These are phyloP conservation scores for Ailurus styani DNA, from an alignment of 2,113 vertebrate species.

Conservation along the genomic window DNA sequence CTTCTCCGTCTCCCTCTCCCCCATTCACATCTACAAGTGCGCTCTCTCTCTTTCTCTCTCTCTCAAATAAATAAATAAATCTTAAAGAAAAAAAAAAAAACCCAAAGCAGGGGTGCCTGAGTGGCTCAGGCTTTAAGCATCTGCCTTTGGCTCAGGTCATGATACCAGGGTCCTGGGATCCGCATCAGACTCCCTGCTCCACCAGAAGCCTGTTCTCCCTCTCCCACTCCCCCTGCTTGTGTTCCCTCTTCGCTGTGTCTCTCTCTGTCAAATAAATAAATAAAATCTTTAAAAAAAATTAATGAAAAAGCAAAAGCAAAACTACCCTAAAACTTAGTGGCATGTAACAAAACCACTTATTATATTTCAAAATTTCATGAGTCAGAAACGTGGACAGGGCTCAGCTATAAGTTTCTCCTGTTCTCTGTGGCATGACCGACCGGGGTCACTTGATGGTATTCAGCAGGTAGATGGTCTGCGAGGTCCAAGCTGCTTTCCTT, in stretches of 20 bases:
- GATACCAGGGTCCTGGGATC: too few relatives aligned
- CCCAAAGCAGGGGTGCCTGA: neutral
- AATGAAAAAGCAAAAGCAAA: neutral
- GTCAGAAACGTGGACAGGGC: neutral
- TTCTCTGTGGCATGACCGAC: neutral
- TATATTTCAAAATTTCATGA: neutral
- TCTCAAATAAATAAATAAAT: neutral
- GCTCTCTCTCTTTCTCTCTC: neutral
- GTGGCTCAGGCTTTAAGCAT: too few relatives aligned
- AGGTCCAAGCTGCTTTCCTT: neutral
- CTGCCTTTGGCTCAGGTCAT: too few relatives aligned
- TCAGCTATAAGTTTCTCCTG: neutral
- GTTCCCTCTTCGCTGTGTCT: too few relatives aligned
- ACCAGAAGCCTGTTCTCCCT: too few relatives aligned
- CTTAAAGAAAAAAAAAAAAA: neutral
- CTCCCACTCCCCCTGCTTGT: too few relatives aligned
- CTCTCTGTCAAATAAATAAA: neutral
- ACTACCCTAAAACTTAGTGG: neutral
- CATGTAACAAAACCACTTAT: neutral
- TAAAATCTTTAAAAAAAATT: neutral
- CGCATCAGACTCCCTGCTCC: too few relatives aligned
- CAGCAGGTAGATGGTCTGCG: neutral
- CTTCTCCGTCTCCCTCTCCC: neutral
- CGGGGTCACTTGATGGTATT: neutral
- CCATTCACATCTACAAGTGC: neutral